A percentile compares a stretch with the other conserved stretches of the same genome.
Evolutionary conservation across 2,888 invertebrate species (phyloP).

Genomic region (Pristionchus fissidentatus): DNA sequence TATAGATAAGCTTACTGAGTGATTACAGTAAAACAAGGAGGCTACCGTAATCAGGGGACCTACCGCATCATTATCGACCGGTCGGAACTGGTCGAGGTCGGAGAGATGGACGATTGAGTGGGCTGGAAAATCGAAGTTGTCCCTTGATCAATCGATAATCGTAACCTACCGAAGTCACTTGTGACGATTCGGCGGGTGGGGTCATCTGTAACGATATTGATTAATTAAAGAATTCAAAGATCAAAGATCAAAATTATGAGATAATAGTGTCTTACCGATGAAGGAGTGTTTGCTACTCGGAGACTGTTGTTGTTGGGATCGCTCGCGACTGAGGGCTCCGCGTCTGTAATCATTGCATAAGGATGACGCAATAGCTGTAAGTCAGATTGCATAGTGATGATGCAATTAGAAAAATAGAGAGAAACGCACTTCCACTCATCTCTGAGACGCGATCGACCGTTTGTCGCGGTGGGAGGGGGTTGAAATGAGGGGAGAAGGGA

Average conservation of each 20-base stretch:
- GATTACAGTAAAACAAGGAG: no score
- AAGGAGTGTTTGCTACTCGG: background rate
- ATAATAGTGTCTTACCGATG: background rate
- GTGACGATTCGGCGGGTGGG: background rate
- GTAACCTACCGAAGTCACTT: background rate
- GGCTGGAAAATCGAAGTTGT: background rate
- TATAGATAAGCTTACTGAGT: background rate
- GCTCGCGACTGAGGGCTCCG: background rate
- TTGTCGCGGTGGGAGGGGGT: no score
- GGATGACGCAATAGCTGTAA: no score
- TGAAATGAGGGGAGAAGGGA: background rate
- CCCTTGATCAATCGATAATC: background rate
- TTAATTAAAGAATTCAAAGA: background rate
- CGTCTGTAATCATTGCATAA: background rate
- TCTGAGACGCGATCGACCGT: slow-evolving; percentile 1
- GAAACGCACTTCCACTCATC: no score
- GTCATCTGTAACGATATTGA: no score
- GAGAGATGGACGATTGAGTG: background rate
- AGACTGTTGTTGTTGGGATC: no score
- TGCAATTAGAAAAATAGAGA: no score
- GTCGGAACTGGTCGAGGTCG: background rate
- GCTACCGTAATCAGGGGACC: background rate
- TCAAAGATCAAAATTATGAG: slow-evolving; percentile 8
- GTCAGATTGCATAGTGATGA: no score
- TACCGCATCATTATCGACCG: background rate